These are phyloP conservation scores for Gymnorhina tibicen DNA, from an alignment of 2,113 vertebrate species.

Conservation along the genomic window DNA sequence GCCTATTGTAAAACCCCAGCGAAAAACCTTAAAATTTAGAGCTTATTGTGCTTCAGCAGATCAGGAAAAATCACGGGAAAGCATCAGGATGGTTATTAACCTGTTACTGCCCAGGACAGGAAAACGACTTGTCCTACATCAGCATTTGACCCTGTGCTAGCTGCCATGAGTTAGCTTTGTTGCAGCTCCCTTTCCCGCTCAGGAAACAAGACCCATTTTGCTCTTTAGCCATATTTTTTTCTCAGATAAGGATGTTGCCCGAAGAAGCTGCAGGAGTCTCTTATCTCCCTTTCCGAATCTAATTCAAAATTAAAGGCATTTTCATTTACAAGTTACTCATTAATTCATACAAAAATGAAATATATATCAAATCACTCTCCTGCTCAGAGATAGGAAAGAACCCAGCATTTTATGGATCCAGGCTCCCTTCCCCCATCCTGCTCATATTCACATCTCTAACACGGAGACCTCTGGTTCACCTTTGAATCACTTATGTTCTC, in stretches of 20 bases:
- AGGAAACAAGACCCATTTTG: not conserved
- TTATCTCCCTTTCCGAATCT: not conserved
- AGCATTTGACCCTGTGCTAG: not conserved
- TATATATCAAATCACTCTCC: not conserved
- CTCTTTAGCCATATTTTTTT: not conserved
- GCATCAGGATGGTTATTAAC: not conserved
- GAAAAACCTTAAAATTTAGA: not conserved
- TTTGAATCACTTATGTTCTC: constrained; percentile 65
- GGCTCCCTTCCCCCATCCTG: constrained; percentile 16
- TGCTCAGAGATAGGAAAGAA: not conserved
- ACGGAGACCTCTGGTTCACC: constrained; percentile 51
- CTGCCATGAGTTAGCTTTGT: not conserved
- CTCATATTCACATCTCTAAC: constrained; percentile 4
- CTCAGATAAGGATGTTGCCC: not conserved
- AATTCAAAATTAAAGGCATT: not conserved
- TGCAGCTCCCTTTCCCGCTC: not conserved
- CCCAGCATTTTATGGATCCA: not conserved
- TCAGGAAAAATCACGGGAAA: not conserved
- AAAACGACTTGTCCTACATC: not conserved
- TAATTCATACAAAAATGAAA: not conserved
- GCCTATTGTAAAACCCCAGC: not conserved
- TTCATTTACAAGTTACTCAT: not conserved
- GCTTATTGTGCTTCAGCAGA: not conserved
- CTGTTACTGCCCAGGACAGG: not conserved
- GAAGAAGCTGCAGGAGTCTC: not conserved